phyloP scores from a whole-genome alignment of 2,797 vertebrate genomes.

The Neomorphus geoffroyi region DNA sequence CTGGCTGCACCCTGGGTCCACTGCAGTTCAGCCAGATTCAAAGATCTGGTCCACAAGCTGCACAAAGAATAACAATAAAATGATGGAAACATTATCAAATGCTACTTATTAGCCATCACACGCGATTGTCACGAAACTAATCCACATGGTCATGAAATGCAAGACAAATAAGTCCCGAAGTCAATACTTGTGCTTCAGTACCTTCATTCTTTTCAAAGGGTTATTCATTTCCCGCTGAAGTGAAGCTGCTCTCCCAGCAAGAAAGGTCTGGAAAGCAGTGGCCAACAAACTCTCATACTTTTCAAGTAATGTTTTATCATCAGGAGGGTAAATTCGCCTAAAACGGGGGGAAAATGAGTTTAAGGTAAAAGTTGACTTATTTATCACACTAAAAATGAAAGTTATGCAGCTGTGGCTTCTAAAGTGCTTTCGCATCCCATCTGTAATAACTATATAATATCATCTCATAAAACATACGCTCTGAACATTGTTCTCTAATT shows the following conservation, averaged over 20 bases:
- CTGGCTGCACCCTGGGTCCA: not conserved
- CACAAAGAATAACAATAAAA: conserved; percentile 26
- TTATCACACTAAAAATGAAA: not conserved
- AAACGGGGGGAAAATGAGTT: not conserved
- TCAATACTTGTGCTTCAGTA: conserved; percentile 63
- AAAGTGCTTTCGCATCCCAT: not conserved
- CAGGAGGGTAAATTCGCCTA: conserved; percentile 98
- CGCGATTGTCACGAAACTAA: not conserved
- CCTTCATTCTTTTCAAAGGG: conserved; percentile 99
- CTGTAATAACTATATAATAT: not conserved
- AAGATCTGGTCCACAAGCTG: conserved; percentile 19
- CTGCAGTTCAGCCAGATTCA: conserved; percentile 23
- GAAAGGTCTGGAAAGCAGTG: conserved; percentile 97
- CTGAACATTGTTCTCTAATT: not conserved
- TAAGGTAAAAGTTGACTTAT: not conserved
- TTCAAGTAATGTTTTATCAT: conserved; percentile 96
- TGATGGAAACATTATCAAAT: conserved; percentile 5
- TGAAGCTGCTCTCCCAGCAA: conserved; percentile 95
- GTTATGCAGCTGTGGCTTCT: not conserved
- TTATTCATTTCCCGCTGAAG: conserved; percentile 99
- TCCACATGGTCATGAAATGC: not conserved
- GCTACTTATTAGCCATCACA: not conserved
- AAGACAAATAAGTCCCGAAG: not conserved
- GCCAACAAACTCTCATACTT: conserved; percentile 97
- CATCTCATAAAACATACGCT: not conserved